A percentile compares a stretch with the other conserved stretches of the same genome.
Conservation (phyloP, 1,140 invertebrate species). For the Micrasema longulum region DNA sequence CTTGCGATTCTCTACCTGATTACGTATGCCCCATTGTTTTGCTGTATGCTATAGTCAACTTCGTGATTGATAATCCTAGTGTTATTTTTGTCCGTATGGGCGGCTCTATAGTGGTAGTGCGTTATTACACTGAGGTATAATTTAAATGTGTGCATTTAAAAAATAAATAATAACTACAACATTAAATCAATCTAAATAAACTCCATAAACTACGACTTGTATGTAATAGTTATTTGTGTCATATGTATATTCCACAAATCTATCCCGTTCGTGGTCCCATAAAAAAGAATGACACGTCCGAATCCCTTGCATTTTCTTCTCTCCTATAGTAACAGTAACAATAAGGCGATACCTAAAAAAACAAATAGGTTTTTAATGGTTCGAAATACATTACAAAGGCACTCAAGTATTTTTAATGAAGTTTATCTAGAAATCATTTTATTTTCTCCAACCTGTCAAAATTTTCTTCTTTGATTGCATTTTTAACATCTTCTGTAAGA, state of each 20-base stretch:
- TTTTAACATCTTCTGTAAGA: constrained; percentile 61
- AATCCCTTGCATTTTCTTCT: constrained; percentile 70
- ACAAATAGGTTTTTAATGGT: constrained; percentile 33
- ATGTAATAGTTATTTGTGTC: constrained; percentile 70
- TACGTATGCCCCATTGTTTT: too few species aligned
- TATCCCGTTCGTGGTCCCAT: constrained; percentile 71
- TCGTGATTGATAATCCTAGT: too few species aligned
- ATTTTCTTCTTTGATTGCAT: constrained; percentile 63
- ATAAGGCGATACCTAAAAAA: constrained; percentile 71
- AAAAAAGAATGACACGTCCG: constrained; percentile 68
- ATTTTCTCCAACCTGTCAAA: constrained; percentile 63
- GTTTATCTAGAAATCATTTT: too few species aligned
- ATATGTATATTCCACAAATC: constrained; percentile 66
- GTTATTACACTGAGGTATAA: too few species aligned
- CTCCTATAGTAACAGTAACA: constrained; percentile 69
- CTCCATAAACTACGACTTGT: constrained; percentile 68
- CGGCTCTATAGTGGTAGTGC: too few species aligned
- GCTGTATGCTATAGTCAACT: too few species aligned
- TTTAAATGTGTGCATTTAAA: too few species aligned
- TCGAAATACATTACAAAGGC: constrained; percentile 48
- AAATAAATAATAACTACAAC: too few species aligned
- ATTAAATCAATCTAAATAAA: constrained; percentile 70
- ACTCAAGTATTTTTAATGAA: too few species aligned
- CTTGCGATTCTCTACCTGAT: too few species aligned
- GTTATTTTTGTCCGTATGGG: too few species aligned